These are phyloP conservation scores for Garra rufa DNA, from an alignment of 2,113 vertebrate genomes.

Conservation along the genomic window DNA sequence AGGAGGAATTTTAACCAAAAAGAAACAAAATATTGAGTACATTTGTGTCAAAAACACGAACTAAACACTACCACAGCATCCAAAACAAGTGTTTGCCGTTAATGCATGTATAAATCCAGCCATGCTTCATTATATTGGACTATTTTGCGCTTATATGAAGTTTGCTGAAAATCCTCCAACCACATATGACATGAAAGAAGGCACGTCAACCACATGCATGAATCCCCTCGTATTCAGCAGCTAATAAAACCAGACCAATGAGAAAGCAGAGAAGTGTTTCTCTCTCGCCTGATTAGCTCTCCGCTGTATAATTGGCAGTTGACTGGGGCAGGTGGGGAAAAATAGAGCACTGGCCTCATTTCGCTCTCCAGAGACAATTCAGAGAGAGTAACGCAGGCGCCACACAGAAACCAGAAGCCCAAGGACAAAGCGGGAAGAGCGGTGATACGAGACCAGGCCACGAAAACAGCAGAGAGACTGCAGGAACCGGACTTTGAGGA, in stretches of 20 bases:
- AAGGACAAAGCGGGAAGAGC: conserved; percentile 31
- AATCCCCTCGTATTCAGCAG: not conserved
- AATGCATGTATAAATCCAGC: not conserved
- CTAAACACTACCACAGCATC: not conserved
- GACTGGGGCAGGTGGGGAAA: conserved; percentile 44
- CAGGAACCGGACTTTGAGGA: not conserved
- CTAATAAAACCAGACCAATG: conserved; percentile 18
- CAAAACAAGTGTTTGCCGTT: not conserved
- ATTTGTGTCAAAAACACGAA: not conserved
- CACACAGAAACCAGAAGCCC: conserved; percentile 24
- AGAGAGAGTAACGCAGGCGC: conserved; percentile 34
- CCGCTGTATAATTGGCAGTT: conserved; percentile 37
- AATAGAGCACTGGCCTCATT: conserved; percentile 48
- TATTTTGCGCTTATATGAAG: not conserved
- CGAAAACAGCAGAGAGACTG: not conserved
- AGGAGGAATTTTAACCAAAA: not conserved
- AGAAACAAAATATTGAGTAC: not conserved
- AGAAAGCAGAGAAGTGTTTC: not conserved
- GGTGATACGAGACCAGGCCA: conserved; percentile 2
- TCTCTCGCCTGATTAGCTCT: conserved; percentile 28
- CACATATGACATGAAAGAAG: not conserved
- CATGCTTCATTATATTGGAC: not conserved
- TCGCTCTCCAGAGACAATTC: conserved; percentile 14
- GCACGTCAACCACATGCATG: not conserved
- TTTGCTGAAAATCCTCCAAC: not conserved